These are phyloP conservation scores for Ophonus ardosiacus DNA, from an alignment of 2,888 invertebrate genomes.

Conservation along the genomic window DNA sequence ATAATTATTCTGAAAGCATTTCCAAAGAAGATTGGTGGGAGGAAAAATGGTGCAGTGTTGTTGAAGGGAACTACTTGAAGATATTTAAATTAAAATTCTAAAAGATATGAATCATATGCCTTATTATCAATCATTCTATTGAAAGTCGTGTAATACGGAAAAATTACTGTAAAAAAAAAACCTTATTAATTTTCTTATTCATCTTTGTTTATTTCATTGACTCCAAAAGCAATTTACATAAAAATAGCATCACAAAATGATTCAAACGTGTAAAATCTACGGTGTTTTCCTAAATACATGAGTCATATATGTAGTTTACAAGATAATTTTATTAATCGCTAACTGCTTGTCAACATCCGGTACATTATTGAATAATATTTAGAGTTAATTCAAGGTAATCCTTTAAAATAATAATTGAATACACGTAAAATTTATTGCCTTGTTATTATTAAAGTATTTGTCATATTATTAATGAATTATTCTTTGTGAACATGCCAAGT, in stretches of 20 bases:
- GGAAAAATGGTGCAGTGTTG: too few relatives aligned
- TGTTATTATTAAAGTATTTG: neutral
- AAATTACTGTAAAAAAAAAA: too few relatives aligned
- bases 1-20: too few relatives aligned
- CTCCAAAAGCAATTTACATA: neutral
- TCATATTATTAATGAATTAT: slow-evolving; percentile 8
- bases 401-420: neutral
- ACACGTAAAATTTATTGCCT: neutral
- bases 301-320: neutral
- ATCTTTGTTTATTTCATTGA: neutral
- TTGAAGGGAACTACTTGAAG: too few relatives aligned
- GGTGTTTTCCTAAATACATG: neutral
- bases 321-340: neutral
- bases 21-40: too few relatives aligned
- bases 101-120: too few relatives aligned
- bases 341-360: neutral
- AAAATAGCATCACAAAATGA: neutral
- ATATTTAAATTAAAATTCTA: too few relatives aligned
- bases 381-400: neutral
- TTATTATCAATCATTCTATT: too few relatives aligned
- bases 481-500: neutral
- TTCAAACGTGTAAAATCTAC: neutral
- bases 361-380: neutral
- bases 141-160: too few relatives aligned
- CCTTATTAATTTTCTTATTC: too few relatives aligned